Percentiles rank a stretch among this genome's conserved stretches.
Evolutionary conservation across 53 echinoderm and acorn worm genomes (phyloP).

Genomic region (Paelopatides confundens): DNA sequence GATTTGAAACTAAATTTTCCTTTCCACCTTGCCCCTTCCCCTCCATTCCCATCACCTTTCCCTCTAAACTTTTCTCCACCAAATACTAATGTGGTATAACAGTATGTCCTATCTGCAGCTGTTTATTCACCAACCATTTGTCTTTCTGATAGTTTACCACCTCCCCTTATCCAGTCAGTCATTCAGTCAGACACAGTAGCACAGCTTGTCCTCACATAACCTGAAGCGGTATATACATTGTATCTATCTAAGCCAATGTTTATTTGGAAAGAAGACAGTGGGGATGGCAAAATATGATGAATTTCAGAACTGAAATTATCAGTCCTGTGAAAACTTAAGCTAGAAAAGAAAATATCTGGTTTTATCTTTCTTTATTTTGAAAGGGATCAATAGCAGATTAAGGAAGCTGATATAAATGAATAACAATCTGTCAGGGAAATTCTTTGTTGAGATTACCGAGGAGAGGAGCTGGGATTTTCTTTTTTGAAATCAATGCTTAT

Average conservation of each 20-base stretch:
- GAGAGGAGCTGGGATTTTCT: background rate
- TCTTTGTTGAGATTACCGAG: background rate
- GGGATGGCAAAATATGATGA: background rate
- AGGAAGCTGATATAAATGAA: background rate
- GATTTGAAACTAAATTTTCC: no score
- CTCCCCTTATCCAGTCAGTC: no score
- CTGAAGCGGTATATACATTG: background rate
- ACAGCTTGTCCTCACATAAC: background rate
- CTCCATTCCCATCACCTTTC: no score
- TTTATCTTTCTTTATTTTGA: conserved; percentile 6
- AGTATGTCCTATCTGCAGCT: no score
- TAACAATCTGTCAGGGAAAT: background rate
- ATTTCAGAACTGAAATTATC: background rate
- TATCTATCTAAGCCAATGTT: conserved; percentile 14
- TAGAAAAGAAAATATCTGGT: background rate
- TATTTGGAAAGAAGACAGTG: conserved; percentile 12
- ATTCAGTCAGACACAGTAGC: background rate
- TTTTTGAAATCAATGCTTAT: background rate
- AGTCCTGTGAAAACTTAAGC: background rate
- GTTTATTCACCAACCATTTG: no score
- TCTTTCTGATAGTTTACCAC: no score
- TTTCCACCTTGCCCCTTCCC: no score
- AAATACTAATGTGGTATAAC: no score
- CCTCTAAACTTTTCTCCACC: no score
- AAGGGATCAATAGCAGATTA: background rate